Evolutionary conservation across 37 sponge, comb jelly and placozoan genomes (phyloP).

Genomic region (Theonella swinhoei): DNA sequence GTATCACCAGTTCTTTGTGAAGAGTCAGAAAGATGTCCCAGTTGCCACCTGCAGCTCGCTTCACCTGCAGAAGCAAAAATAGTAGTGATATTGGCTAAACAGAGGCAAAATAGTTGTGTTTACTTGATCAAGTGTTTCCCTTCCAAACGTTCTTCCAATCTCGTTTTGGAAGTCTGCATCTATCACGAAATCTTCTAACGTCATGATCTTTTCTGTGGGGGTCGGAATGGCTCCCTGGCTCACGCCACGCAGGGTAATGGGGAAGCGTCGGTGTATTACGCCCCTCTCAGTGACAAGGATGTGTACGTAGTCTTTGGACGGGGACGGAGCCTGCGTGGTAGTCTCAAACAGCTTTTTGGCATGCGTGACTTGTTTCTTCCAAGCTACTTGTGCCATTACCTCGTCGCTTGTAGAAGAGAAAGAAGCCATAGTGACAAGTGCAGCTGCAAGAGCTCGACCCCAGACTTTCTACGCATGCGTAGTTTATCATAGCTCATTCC

Average conservation of each 20-base stretch:
- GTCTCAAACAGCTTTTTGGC: constrained; percentile 75
- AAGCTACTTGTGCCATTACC: constrained; percentile 11
- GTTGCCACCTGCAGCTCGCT: constrained; percentile 20
- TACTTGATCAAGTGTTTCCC: constrained; percentile 42
- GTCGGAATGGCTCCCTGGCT: constrained; percentile 38
- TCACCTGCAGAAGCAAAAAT: not conserved
- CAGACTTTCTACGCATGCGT: too few species aligned
- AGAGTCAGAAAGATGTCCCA: constrained; percentile 64
- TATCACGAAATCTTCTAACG: constrained; percentile 54
- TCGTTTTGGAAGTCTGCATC: constrained; percentile 58
- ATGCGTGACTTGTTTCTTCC: constrained; percentile 27
- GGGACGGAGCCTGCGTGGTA: constrained; percentile 79
- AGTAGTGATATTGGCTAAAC: not conserved
- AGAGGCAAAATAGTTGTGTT: too few species aligned
- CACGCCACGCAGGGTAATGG: constrained; percentile 68
- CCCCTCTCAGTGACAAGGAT: constrained; percentile 89
- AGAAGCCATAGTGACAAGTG: not conserved
- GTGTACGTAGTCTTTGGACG: constrained; percentile 91
- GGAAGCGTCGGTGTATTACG: constrained; percentile 87
- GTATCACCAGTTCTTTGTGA: constrained; percentile 40
- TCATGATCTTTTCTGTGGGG: constrained; percentile 58
- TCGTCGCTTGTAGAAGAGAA: constrained; percentile 27
- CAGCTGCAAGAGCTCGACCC: too few species aligned
- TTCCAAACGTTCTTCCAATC: constrained; percentile 60
- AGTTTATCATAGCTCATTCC: not conserved